These are phyloP conservation scores for Microcebus griseorufus DNA, from an alignment of 2,113 vertebrate genomes.

Conservation along the genomic window DNA sequence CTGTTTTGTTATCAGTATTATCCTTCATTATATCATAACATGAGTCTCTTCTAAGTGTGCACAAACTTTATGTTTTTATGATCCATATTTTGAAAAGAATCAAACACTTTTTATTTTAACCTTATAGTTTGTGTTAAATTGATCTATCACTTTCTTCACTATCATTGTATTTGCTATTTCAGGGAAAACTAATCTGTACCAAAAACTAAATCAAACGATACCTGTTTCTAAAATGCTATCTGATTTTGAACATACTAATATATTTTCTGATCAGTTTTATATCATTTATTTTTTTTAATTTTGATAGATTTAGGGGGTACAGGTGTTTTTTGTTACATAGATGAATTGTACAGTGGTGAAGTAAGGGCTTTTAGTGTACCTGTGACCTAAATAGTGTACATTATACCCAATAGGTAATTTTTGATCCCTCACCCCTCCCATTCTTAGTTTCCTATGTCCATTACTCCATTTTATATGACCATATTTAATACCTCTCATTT, in stretches of 20 bases:
- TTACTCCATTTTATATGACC: too few species aligned
- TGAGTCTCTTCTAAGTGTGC: neutral
- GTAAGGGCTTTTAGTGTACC: too few species aligned
- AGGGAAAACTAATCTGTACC: neutral
- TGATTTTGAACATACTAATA: neutral
- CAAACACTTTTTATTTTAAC: neutral
- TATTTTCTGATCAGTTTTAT: conserved; percentile 21
- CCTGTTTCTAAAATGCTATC: conserved; percentile 36
- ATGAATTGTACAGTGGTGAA: too few species aligned
- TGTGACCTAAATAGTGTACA: too few species aligned
- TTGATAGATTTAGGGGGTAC: too few species aligned
- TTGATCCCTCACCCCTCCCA: too few species aligned
- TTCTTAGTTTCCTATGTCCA: too few species aligned
- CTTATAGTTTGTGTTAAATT: neutral
- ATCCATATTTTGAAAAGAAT: neutral
- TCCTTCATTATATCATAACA: neutral
- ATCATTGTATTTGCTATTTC: neutral
- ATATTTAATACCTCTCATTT: too few species aligned
- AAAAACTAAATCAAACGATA: conserved; percentile 12
- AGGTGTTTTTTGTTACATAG: too few species aligned
- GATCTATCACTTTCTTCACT: neutral
- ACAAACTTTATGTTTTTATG: neutral
- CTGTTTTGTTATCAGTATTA: neutral
- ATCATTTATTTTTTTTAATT: neutral
- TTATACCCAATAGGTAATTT: too few species aligned